Percentiles rank a stretch among this genome's conserved stretches.
Conservation (phyloP, 2,888 invertebrate species). For the Lepetodrilus schrolli region DNA sequence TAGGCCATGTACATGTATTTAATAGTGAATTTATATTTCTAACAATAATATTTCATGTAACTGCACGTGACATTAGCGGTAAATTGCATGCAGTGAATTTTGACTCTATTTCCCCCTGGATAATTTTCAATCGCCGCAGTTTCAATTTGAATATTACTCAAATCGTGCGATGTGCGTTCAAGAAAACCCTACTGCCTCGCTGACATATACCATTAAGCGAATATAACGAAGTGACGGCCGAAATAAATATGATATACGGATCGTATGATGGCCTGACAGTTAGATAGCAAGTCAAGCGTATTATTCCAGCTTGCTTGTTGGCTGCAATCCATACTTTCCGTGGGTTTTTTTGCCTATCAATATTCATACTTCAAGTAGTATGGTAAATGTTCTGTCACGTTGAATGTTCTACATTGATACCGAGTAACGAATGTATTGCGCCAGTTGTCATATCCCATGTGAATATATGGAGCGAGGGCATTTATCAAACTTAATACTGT, state of each 20-base stretch:
- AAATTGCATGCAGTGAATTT: too few species aligned
- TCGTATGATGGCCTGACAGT: not conserved
- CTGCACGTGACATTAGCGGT: too few species aligned
- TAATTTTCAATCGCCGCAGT: not conserved
- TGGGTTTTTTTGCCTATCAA: not conserved
- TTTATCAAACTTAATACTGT: not conserved
- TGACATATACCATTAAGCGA: not conserved
- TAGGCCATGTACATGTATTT: too few species aligned
- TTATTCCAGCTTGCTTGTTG: not conserved
- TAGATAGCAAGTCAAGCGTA: not conserved
- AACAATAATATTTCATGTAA: too few species aligned
- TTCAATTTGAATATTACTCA: not conserved
- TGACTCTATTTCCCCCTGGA: not conserved
- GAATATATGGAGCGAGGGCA: too few species aligned
- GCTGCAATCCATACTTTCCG: not conserved
- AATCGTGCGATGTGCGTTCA: not conserved
- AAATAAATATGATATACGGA: not conserved
- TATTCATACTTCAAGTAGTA: too few species aligned
- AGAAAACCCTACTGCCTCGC: not conserved
- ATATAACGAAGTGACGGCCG: not conserved
- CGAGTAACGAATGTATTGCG: not conserved
- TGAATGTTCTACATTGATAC: too few species aligned
- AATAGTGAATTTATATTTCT: too few species aligned
- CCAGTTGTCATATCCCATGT: not conserved
- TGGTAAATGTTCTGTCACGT: too few species aligned